A percentile compares a stretch with the other conserved stretches of the same genome.
phyloP scores from a whole-genome alignment of 2,797 vertebrate genomes.

The Cyclura pinguis region DNA sequence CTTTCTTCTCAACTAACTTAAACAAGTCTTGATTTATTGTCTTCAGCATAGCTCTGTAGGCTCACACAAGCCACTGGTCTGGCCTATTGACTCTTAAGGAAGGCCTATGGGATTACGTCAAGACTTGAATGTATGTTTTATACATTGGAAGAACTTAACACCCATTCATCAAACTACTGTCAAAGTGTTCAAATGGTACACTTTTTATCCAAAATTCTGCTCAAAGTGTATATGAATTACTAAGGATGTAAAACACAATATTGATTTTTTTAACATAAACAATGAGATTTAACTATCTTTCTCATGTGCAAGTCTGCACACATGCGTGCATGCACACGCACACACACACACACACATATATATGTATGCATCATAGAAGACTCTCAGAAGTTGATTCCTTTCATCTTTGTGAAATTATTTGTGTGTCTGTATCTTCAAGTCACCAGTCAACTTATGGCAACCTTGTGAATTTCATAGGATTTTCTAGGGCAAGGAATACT shows the following conservation, averaged over 20 bases:
- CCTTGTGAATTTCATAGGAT: too few relatives aligned
- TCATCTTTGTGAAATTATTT: background rate
- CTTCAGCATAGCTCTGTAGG: conserved; percentile 17
- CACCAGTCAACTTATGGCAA: too few relatives aligned
- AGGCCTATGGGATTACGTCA: background rate
- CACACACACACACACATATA: too few relatives aligned
- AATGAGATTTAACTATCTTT: background rate
- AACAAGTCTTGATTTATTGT: conserved; percentile 12
- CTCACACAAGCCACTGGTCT: conserved; percentile 6
- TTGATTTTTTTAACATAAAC: background rate
- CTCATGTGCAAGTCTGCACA: background rate
- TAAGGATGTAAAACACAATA: background rate
- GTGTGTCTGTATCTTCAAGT: too few relatives aligned
- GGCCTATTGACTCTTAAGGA: conserved; percentile 19
- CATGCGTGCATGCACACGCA: too few relatives aligned
- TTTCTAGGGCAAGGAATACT: too few relatives aligned
- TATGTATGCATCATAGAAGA: background rate
- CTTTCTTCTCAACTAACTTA: background rate
- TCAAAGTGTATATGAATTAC: background rate
- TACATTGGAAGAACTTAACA: background rate
- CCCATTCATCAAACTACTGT: background rate
- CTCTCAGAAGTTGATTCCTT: background rate
- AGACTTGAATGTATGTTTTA: background rate
- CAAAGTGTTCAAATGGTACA: background rate
- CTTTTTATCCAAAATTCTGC: background rate